phyloP scores from a whole-genome alignment of 2,888 invertebrate genomes.

The Epiblema foenella region DNA sequence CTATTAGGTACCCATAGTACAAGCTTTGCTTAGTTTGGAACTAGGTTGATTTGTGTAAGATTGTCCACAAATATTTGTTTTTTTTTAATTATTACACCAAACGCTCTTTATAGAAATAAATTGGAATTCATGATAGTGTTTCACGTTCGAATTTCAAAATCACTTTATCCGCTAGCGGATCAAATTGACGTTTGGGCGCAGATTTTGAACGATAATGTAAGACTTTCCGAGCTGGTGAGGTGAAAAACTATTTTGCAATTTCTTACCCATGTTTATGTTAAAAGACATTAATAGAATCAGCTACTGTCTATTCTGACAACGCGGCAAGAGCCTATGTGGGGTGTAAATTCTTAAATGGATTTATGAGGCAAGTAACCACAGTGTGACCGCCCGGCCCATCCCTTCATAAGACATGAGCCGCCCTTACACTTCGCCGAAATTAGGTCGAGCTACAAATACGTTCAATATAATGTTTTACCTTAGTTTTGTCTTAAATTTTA shows the following conservation, averaged over 20 bases:
- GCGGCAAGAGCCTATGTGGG: slow-evolving; percentile 14
- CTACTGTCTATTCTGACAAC: slow-evolving; percentile 9
- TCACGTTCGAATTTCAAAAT: too few relatives aligned
- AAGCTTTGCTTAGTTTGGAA: too few relatives aligned
- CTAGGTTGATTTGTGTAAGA: too few relatives aligned
- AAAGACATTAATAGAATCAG: neutral
- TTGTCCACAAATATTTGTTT: too few relatives aligned
- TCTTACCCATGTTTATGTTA: slow-evolving; percentile 1
- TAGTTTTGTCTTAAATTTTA: neutral
- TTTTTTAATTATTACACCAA: too few relatives aligned
- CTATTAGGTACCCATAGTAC: too few relatives aligned
- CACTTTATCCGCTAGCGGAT: too few relatives aligned
- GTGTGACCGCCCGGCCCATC: slow-evolving; percentile 47
- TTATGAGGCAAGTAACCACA: slow-evolving; percentile 54
- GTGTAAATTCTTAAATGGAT: slow-evolving; percentile 54
- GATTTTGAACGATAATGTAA: too few relatives aligned
- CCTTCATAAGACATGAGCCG: slow-evolving; percentile 53
- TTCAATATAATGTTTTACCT: slow-evolving; percentile 5
- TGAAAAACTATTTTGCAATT: neutral
- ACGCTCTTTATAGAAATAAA: too few relatives aligned
- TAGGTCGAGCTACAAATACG: slow-evolving; percentile 42
- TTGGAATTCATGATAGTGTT: too few relatives aligned
- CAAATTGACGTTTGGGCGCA: too few relatives aligned
- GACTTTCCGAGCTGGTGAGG: too few relatives aligned
- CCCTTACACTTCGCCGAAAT: slow-evolving; percentile 43